Evolutionary conservation across 2,113 vertebrate species (phyloP).

Genomic region (Pteropus alecto): DNA sequence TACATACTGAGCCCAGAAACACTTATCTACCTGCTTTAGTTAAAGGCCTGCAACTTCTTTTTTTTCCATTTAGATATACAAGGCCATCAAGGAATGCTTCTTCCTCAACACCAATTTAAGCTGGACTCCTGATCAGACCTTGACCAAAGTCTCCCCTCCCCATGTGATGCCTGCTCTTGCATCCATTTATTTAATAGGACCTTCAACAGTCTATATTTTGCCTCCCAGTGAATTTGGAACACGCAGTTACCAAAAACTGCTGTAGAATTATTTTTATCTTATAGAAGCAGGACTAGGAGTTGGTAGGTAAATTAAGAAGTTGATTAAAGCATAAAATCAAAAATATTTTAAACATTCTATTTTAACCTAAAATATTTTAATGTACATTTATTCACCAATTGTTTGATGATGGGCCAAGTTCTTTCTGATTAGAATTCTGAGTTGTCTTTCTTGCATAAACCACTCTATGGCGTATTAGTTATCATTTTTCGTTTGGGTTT

Average conservation of each 20-base stretch:
- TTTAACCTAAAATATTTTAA: background rate
- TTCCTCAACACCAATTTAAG: background rate
- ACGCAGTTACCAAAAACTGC: background rate
- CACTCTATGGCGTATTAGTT: background rate
- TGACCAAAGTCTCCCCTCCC: background rate
- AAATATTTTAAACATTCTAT: slow-evolving; percentile 25
- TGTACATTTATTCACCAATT: background rate
- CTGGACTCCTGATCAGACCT: background rate
- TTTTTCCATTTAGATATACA: background rate
- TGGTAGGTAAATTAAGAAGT: background rate
- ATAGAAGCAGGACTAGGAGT: background rate
- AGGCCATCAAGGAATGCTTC: background rate
- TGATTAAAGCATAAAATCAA: background rate
- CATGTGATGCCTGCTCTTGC: background rate
- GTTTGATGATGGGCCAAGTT: slow-evolving; percentile 8
- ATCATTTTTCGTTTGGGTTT: background rate
- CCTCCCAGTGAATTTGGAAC: slow-evolving; percentile 2
- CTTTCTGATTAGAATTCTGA: background rate
- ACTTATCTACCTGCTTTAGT: background rate
- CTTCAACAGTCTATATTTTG: background rate
- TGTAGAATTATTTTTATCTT: background rate
- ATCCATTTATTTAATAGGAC: background rate
- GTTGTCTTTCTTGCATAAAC: background rate
- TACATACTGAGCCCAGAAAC: background rate
- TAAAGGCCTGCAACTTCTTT: background rate